These are phyloP conservation scores for Ciconia nigra DNA, from an alignment of 2,797 vertebrate genomes.

Conservation along the genomic window DNA sequence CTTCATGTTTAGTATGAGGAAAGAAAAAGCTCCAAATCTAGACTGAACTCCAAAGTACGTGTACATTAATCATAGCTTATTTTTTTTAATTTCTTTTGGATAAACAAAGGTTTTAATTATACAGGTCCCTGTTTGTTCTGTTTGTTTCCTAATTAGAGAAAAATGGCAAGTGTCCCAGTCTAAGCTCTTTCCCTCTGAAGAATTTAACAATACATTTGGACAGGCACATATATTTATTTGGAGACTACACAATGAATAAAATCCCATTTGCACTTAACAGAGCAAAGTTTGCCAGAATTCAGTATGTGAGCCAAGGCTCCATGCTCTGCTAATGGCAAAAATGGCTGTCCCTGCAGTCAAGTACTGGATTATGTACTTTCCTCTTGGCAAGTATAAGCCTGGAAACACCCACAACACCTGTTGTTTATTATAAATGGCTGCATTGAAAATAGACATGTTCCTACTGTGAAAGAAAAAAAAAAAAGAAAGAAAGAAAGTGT, in stretches of 20 bases:
- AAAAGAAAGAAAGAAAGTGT: neutral
- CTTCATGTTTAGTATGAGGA: neutral
- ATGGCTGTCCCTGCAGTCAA: slow-evolving; percentile 56
- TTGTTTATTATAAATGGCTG: slow-evolving; percentile 55
- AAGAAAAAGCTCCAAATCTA: neutral
- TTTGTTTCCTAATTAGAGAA: slow-evolving; percentile 74
- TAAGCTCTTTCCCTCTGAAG: slow-evolving; percentile 63
- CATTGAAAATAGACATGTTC: neutral
- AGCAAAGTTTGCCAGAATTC: slow-evolving; percentile 66
- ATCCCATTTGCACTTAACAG: slow-evolving; percentile 71
- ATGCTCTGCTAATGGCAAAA: slow-evolving; percentile 63
- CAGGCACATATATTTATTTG: slow-evolving; percentile 72
- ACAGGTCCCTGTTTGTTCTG: slow-evolving; percentile 40
- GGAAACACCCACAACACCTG: slow-evolving; percentile 59
- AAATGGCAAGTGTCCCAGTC: slow-evolving; percentile 72
- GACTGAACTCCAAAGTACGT: neutral
- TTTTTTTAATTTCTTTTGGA: slow-evolving; percentile 6
- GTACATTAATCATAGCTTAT: slow-evolving; percentile 2
- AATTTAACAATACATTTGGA: slow-evolving; percentile 64
- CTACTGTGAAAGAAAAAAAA: neutral
- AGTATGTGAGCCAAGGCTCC: slow-evolving; percentile 57
- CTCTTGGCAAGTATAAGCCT: slow-evolving; percentile 43
- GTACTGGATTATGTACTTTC: slow-evolving; percentile 36
- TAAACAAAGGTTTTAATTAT: slow-evolving; percentile 75
- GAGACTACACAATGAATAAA: slow-evolving; percentile 61